Conservation (phyloP, 2,888 invertebrate genomes). For the Lasioglossum lativentre region DNA sequence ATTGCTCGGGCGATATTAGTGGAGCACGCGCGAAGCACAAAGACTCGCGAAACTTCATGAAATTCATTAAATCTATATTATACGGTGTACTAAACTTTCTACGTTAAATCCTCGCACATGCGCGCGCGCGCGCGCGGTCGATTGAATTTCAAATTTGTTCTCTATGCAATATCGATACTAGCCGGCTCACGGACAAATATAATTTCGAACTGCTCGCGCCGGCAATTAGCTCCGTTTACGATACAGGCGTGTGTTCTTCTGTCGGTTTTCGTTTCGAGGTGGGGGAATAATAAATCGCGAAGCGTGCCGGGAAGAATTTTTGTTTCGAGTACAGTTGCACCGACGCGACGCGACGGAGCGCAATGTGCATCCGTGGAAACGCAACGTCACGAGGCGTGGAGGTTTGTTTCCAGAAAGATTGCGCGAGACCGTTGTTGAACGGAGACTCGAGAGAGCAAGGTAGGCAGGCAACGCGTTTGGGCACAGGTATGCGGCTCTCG, state of each 20-base stretch:
- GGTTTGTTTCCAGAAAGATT: conserved; percentile 21
- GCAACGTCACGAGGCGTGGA: background rate
- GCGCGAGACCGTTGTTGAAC: background rate
- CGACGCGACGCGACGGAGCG: background rate
- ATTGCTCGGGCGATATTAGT: background rate
- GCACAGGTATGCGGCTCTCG: conserved; percentile 60
- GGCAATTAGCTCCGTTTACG: background rate
- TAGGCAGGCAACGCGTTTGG: conserved; percentile 39
- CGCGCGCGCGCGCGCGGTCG: background rate
- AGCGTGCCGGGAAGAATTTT: background rate
- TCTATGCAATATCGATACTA: background rate
- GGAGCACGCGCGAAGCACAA: conserved; percentile 1
- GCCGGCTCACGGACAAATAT: background rate
- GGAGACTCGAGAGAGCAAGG: conserved; percentile 7
- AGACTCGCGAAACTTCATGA: conserved; percentile 14
- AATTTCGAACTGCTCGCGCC: background rate
- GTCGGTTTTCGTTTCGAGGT: background rate
- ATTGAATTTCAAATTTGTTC: conserved; percentile 18
- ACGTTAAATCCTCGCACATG: background rate
- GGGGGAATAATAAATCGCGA: background rate
- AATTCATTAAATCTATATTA: conserved; percentile 19
- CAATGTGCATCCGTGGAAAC: background rate
- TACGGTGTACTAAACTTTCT: conserved; percentile 2
- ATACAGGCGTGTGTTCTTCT: background rate
- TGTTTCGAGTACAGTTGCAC: background rate